Base-by-base conservation (phyloP, 2,797 vertebrate genomes). In the Ctenochaetus hawaiiensis region DNA sequence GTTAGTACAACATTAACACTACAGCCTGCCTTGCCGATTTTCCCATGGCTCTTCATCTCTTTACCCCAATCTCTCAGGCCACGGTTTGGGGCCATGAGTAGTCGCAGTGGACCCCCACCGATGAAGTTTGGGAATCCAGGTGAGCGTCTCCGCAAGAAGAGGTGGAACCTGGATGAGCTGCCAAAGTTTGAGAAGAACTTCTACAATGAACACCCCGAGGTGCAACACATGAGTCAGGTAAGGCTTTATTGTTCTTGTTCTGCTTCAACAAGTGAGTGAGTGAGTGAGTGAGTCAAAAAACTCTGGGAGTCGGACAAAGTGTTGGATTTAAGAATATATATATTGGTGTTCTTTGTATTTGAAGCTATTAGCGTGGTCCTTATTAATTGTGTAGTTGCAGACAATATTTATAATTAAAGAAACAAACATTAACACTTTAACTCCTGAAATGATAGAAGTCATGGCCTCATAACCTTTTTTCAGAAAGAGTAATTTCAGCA, bases 141-240 rank as follows among this genome's bases (percentile, higher is more conserved):
- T 23, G 97, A 99, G 20, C 96, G 97, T 67, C 92, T 99, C 20
- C 96, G 97, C 20, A 99, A 98, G 87, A 98, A 97, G 89, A 96
- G 97, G 80, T 99, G 98, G 98, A 97, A 99, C 84, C 91, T 99
- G 75, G 96, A 92, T 26, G 96, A 97, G 20, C 95, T 99, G 34
- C 97, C 97, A 11, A 99, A 98, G 57, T 99, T 99, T 92, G 97
- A 99, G 93, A 99, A 99, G 92, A 98, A 98, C 88, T 99, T 99
- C 82, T 99, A 99, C 0, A 95, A 74, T 44, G 97, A 99, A 76
- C 96, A 98, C 73, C 92, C 93, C 0, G 97, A 99, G 87, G 94
- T 99, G 63, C 96, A 96, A 82, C 95, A 95, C 47, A 91, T 97
- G 88, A 96, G 93, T 79, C 96, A 96, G 44, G 97, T 98, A 96